These are phyloP conservation scores for Atta cephalotes DNA, from an alignment of 1,140 invertebrate species.

Conservation along the genomic window DNA sequence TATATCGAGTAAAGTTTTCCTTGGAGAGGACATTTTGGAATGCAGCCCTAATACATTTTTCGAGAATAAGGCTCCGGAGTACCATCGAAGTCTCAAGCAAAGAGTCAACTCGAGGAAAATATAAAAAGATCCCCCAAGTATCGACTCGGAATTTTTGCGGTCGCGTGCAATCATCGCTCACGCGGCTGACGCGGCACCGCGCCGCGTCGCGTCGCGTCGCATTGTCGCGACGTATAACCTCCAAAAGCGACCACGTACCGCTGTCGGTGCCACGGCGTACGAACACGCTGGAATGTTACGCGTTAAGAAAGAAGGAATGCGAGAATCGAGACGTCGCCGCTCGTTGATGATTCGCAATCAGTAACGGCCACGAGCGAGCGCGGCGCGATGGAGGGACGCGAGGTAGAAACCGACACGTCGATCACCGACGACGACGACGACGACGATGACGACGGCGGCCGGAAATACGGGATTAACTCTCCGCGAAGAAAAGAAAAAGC, in stretches of 20 bases:
- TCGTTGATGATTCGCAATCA: background rate
- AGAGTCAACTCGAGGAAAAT: background rate
- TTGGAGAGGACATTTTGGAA: too few relatives aligned
- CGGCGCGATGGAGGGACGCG: conserved; percentile 1
- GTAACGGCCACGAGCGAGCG: background rate
- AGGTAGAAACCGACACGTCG: conserved; percentile 65
- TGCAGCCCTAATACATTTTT: too few relatives aligned
- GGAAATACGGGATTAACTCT: conserved; percentile 73
- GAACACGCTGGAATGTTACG: background rate
- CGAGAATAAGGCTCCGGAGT: too few relatives aligned
- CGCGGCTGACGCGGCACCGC: conserved; percentile 10
- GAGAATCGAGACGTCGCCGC: background rate
- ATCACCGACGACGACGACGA: conserved; percentile 43
- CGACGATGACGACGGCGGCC: conserved; percentile 1
- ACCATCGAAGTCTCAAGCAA: too few relatives aligned
- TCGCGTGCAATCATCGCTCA: background rate
- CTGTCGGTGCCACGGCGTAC: background rate
- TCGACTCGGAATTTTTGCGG: conserved; percentile 14
- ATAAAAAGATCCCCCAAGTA: background rate
- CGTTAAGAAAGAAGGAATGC: background rate
- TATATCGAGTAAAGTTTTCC: too few relatives aligned
- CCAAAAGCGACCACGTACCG: background rate
- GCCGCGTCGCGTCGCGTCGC: background rate
- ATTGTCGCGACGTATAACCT: conserved; percentile 46
- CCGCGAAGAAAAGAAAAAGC: conserved; percentile 10